Evolutionary conservation across 2,888 invertebrate genomes (phyloP).

Genomic region (Philaethria dido): DNA sequence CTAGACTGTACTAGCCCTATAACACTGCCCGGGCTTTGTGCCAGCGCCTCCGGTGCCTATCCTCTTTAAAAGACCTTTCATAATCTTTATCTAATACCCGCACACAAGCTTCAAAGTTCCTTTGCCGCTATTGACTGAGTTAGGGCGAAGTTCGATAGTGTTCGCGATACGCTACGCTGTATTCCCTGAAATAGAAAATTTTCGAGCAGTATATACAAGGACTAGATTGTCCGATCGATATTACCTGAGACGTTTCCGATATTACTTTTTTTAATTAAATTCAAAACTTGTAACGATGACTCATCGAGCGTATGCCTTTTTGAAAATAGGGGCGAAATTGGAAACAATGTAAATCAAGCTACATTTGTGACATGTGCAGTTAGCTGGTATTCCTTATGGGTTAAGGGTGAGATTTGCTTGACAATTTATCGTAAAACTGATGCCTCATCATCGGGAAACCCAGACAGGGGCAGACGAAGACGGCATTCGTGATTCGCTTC

Average conservation of each 20-base stretch:
- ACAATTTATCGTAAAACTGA: constrained; percentile 61
- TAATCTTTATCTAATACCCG: constrained; percentile 29
- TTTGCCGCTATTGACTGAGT: constrained; percentile 14
- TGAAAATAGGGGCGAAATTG: constrained; percentile 38
- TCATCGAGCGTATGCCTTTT: constrained; percentile 40
- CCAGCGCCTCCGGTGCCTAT: constrained; percentile 29
- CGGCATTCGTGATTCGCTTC: constrained; percentile 73
- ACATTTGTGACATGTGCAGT: constrained; percentile 31
- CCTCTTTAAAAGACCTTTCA: constrained; percentile 26
- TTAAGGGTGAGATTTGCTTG: constrained; percentile 36
- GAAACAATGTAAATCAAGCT: constrained; percentile 37
- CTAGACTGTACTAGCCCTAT: constrained; percentile 34
- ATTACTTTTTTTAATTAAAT: constrained; percentile 37
- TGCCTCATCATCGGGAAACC: constrained; percentile 79
- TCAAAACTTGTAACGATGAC: constrained; percentile 37
- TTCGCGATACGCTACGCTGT: constrained; percentile 5
- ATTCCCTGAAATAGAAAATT: not conserved
- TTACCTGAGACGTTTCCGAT: constrained; percentile 34
- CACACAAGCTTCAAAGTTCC: constrained; percentile 5
- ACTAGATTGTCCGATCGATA: constrained; percentile 34
- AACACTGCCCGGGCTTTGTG: constrained; percentile 37
- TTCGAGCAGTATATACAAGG: not conserved
- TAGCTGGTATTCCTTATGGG: constrained; percentile 31
- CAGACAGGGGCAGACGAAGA: constrained; percentile 79
- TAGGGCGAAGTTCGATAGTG: constrained; percentile 11